Base-by-base conservation (phyloP, 1,140 invertebrate genomes). In the Apis mellifera region DNA sequence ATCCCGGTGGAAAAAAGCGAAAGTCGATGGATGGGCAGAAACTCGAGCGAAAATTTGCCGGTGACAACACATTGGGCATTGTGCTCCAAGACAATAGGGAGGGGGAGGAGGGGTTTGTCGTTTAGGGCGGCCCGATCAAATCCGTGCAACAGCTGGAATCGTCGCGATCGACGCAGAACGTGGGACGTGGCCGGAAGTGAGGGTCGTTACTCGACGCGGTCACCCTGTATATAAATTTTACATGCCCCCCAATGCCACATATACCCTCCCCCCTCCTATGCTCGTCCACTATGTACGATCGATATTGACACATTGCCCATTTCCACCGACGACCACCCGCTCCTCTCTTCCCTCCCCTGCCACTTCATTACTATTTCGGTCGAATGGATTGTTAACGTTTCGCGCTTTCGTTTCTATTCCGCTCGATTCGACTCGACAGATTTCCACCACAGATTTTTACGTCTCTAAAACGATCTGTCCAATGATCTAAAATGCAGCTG, bases 121-220 rank as follows among this genome's bases (percentile, higher is more conserved):
- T 81, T 78, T 77, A 60, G 26, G 66, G 62, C 32, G 48, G 59
- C 19, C 65, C 21, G 68, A 59, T 57, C 4, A 76, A 81, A 81
- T 81, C 78, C 55, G 57, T 26, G 82, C 80, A 83, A 83, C 84
- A 85, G 81, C 84, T 83, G 83, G 79, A 83, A 78, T 72, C 68
- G 66, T 72, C 55, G 74, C 21, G 23, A 69, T 52, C 64, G 54
- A 62, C 26, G 74, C 23, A 42, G 57, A 77, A 69, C n/a, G 7
- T 42, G 74, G 54, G 13, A 48, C 42, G 48, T 26, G 57, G 57
- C 82, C 70, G 79, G 84, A 85, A 78, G 82, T 19, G 69, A 69
- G 64, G 65, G 48, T 85, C 69, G 84, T 85, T 85, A 83, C 74
- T 19, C 71, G 55, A 19, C 26, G 54, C 59, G 64, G 69, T 60